Conservation (phyloP, 2,113 vertebrate species). For the Sapajus apella region DNA sequence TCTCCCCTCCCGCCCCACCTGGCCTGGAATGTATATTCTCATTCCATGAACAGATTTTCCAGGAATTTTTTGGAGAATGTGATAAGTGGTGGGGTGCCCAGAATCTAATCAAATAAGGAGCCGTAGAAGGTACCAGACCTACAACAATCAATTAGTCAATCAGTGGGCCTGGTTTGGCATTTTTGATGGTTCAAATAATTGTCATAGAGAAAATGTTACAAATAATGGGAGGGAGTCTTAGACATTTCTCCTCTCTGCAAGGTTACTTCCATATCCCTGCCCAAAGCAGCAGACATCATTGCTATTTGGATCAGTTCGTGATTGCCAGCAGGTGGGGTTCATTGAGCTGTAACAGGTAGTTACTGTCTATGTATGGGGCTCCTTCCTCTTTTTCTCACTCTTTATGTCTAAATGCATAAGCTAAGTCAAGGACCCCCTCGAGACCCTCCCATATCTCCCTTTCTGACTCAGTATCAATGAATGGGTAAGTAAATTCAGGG, state of each 20-base stretch:
- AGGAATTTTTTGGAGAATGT: background rate
- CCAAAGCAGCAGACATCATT: background rate
- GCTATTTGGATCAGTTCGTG: background rate
- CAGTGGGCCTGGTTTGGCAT: background rate
- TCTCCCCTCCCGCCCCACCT: background rate
- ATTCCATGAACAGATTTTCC: background rate
- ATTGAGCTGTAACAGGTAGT: background rate
- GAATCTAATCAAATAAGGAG: background rate
- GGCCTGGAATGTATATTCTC: background rate
- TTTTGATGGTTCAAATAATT: background rate
- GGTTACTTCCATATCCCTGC: background rate
- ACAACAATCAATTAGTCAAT: background rate
- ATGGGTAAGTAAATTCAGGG: background rate
- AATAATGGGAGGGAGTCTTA: background rate
- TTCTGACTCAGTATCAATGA: background rate
- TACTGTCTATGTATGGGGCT: fast-evolving
- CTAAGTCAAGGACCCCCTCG: background rate
- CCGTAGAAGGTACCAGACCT: background rate
- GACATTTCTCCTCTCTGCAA: background rate
- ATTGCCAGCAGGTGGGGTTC: no score
- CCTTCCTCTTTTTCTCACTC: background rate
- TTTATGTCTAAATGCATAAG: background rate
- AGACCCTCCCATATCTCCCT: background rate
- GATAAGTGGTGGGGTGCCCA: background rate
- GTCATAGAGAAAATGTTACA: background rate